Conservation (phyloP, 1,140 invertebrate genomes). For the Rhagoletis pomonella region DNA sequence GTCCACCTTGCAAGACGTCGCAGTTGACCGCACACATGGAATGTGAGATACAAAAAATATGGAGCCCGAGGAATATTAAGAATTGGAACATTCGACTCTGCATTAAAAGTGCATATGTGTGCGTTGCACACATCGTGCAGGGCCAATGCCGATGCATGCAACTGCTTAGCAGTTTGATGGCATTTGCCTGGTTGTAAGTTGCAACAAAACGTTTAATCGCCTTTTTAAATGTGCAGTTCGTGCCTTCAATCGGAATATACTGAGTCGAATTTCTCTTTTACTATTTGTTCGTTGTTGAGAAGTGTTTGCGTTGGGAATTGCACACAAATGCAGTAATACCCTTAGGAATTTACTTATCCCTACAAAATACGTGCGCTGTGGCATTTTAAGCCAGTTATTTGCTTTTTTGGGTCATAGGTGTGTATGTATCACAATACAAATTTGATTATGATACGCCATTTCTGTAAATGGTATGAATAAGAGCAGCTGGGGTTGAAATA, state of each 20-base stretch:
- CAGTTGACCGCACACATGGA: neutral
- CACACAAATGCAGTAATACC: neutral
- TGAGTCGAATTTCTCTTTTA: neutral
- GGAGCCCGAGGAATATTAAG: neutral
- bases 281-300: neutral
- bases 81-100: neutral
- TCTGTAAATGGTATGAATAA: neutral
- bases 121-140: conserved; percentile 6
- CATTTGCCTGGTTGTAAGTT: neutral
- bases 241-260: neutral
- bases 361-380: neutral
- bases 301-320: neutral
- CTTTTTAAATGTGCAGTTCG: neutral
- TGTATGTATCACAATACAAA: neutral
- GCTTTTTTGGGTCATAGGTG: neutral
- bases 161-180: neutral
- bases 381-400: conserved; percentile 22
- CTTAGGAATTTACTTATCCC: conserved; percentile 30
- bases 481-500: neutral
- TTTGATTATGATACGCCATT: neutral
- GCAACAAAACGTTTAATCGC: neutral
- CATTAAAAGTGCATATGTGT: neutral
- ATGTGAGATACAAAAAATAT: neutral
- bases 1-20: neutral
- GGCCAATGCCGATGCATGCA: neutral